A percentile compares a stretch with the other conserved stretches of the same genome.
Evolutionary conservation across 2,113 vertebrate genomes (phyloP).

Genomic region (Apteryx mantelli): DNA sequence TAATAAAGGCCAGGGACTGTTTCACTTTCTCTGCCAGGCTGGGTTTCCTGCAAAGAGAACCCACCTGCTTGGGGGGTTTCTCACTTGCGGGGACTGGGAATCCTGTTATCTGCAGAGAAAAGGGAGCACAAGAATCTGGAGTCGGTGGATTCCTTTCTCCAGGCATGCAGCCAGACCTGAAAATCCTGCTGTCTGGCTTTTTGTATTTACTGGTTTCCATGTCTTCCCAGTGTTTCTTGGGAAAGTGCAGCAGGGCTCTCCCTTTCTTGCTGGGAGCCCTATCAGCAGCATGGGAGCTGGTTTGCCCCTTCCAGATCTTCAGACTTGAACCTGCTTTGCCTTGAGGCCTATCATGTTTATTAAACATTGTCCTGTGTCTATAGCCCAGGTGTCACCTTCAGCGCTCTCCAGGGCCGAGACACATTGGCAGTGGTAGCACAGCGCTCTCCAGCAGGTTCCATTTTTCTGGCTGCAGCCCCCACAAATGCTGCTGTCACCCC

Average conservation of each 20-base stretch:
- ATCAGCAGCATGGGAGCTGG: neutral
- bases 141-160: conserved; percentile 26
- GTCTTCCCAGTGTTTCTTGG: neutral
- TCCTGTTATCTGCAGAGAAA: neutral
- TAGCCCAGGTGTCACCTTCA: neutral
- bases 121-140: conserved; percentile 8
- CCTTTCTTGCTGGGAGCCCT: neutral
- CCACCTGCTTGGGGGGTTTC: neutral
- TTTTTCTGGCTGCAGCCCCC: neutral
- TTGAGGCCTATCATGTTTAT: neutral
- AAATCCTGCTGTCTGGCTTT: conserved; percentile 34
- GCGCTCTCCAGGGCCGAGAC: neutral
- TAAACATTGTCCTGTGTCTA: neutral
- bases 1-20: neutral
- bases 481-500: neutral
- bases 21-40: conserved; percentile 38
- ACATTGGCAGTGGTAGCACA: neutral
- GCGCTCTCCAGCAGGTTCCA: neutral
- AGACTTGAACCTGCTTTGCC: neutral
- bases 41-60: neutral
- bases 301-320: neutral
- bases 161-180: conserved; percentile 45
- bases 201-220: conserved; percentile 33
- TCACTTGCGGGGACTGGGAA: neutral
- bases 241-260: neutral